Conservation (phyloP, 2,888 invertebrate species). For the Brachyptera risi region DNA sequence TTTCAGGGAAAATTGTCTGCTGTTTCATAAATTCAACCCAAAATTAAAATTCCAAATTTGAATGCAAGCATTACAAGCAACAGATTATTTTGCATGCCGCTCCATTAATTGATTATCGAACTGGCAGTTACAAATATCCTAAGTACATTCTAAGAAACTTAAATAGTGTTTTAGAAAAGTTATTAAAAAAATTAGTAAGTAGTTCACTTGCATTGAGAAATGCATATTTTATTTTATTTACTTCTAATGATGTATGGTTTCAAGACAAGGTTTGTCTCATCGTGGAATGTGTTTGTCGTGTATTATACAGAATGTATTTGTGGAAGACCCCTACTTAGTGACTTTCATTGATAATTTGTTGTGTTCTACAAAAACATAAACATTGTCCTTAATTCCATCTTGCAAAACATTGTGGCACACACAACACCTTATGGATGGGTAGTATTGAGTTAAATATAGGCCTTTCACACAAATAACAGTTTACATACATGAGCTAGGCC, state of each 20-base stretch:
- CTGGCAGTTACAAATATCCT: neutral
- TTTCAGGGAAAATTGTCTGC: no score
- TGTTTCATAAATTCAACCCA: no score
- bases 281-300: conserved; percentile 14
- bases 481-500: no score
- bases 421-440: no score
- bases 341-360: conserved; percentile 21
- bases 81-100: no score
- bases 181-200: neutral
- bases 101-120: conserved; percentile 3
- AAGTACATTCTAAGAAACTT: neutral
- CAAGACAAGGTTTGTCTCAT: neutral
- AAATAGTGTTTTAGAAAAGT: neutral
- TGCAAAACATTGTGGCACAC: no score
- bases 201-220: conserved; percentile 2
- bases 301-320: conserved; percentile 21
- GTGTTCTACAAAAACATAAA: no score
- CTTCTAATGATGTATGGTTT: conserved; percentile 3
- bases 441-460: no score
- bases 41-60: no score
- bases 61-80: no score
- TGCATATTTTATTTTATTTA: conserved; percentile 6
- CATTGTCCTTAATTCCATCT: no score
- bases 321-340: conserved; percentile 32
- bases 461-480: no score